Evolutionary conservation across 1,140 invertebrate genomes (phyloP), one percentile per base, ranked within the genome.

Genomic region (Euwallacea fornicatus): DNA sequence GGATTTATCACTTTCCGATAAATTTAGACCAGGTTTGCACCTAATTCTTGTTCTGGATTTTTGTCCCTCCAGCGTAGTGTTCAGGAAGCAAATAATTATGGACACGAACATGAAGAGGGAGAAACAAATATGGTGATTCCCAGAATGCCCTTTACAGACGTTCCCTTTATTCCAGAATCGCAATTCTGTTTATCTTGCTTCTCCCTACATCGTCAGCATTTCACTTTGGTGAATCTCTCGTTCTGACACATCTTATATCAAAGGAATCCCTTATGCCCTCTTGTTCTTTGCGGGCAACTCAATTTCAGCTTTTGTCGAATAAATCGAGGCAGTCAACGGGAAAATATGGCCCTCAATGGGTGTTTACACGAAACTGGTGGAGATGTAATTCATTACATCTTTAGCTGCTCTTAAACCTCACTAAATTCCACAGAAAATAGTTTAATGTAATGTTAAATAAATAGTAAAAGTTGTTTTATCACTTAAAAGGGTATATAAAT

Each of bases 241-340:
- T 61, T 61, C 59, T 61, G 59, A 43, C 62, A 65, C 16, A 53
- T 15, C n/a, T 62, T 50, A 15, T 21, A 71, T 50, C n/a, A 68
- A 74, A 54, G 42, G 59, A 61, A 42, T 11, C 46, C 46, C 13
- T 11, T 50, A 11, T 13, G 46, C 9, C 13, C 46, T 50, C 46
- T 50, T 50, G 46, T 50, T 50, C 46, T 2, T 50, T 11, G 9
- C 13, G 13, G 46, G 13, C 9, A 11, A 50, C 46, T 50, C 46
- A 2, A 50, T 50, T 50, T 50, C 9, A 50, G 46, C 46, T 50
- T 33, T 33, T 33, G 21, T 33, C 21, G 21, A 33, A 33, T 33
- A 33, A 33, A 33, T 33, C 21, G 21, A 33, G 21, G 21, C 21
- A 33, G 21, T 33, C 21, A 33, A 33, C 21, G 21, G 21, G 21